Percentiles rank a stretch among this genome's conserved stretches.
Evolutionary conservation across 1,140 invertebrate species (phyloP).

Genomic region (Dendrolimus punctatus): DNA sequence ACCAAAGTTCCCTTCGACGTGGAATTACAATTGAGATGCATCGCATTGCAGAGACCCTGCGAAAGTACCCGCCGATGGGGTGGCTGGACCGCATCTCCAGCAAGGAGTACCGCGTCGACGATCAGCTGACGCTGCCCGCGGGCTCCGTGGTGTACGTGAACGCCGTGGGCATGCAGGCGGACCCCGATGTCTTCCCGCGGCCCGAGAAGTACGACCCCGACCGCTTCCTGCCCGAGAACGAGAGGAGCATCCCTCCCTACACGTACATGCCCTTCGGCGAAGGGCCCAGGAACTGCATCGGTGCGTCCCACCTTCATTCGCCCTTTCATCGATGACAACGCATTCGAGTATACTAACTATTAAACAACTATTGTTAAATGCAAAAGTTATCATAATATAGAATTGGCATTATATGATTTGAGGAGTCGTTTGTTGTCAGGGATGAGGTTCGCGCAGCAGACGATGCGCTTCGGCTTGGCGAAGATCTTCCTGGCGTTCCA

Average conservation of each 20-base stretch:
- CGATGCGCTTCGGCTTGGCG: no score
- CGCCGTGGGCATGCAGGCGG: slow-evolving; percentile 49
- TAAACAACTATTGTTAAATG: no score
- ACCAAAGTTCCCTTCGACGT: no score
- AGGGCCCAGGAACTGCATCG: slow-evolving; percentile 77
- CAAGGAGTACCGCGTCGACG: slow-evolving; percentile 42
- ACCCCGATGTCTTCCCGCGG: slow-evolving; percentile 60
- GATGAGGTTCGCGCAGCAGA: no score
- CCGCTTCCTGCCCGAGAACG: slow-evolving; percentile 65
- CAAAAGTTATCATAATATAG: no score
- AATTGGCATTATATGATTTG: no score
- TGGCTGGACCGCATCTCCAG: slow-evolving; percentile 47
- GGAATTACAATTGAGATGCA: no score
- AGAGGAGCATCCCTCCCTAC: slow-evolving; percentile 28
- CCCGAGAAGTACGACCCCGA: slow-evolving; percentile 72
- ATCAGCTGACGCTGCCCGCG: slow-evolving; percentile 43
- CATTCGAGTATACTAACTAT: no score
- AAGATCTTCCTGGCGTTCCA: no score
- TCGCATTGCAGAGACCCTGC: slow-evolving; percentile 59
- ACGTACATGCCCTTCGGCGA: slow-evolving; percentile 76
- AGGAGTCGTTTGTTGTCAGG: no score
- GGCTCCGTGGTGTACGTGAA: slow-evolving; percentile 24
- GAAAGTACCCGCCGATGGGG: slow-evolving; percentile 66
- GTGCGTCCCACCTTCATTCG: slow-evolving; percentile 23
- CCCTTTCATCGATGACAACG: no score